These are phyloP conservation scores for Esox masquinongy DNA, from an alignment of 2,797 vertebrate species.

Conservation along the genomic window DNA sequence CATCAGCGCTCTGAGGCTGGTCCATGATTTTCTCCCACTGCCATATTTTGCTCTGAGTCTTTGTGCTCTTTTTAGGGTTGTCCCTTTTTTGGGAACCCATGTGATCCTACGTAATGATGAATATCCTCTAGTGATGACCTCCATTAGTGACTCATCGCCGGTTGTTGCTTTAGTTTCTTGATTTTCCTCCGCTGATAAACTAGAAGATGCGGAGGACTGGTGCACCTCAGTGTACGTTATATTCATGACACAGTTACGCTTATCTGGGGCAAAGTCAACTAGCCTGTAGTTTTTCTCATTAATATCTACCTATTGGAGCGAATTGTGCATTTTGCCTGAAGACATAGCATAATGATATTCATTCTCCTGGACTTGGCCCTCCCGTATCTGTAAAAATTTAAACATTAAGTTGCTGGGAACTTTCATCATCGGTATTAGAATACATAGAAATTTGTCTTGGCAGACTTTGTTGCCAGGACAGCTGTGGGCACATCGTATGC, in stretches of 20 bases:
- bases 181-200: conserved; percentile 22
- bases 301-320: neutral
- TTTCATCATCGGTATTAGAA: neutral
- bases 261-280: neutral
- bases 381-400: neutral
- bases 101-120: neutral
- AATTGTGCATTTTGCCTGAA: neutral
- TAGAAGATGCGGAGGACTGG: conserved; percentile 25
- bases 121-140: neutral
- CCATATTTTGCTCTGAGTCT: neutral
- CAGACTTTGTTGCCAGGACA: conserved; percentile 46
- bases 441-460: neutral
- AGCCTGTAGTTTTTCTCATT: neutral
- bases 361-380: neutral
- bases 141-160: neutral
- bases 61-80: neutral
- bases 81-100: neutral
- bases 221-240: conserved; percentile 13
- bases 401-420: neutral
- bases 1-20: conserved; percentile 34
- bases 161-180: neutral
- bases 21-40: conserved; percentile 28
- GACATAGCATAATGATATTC: neutral
- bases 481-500: conserved; percentile 19
- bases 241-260: neutral